phyloP scores from a whole-genome alignment of 2,888 invertebrate species.

The Plagodis pulveraria region DNA sequence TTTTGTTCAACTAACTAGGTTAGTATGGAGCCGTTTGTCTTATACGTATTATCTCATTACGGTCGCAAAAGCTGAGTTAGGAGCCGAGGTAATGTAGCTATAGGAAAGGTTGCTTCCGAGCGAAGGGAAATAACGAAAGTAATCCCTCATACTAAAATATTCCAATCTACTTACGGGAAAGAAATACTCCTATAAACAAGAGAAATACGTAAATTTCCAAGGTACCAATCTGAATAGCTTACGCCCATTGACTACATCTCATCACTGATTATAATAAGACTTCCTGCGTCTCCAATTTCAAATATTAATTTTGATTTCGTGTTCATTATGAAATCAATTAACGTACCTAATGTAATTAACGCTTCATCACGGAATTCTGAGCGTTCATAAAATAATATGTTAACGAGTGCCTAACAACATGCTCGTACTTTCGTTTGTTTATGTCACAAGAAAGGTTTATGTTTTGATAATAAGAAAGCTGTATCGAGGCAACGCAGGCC shows the following conservation, averaged over 20 bases:
- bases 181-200: neutral
- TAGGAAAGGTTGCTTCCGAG: slow-evolving; percentile 32
- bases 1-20: slow-evolving; percentile 52
- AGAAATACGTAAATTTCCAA: too few relatives aligned
- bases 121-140: slow-evolving; percentile 14
- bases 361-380: slow-evolving; percentile 11
- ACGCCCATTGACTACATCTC: slow-evolving; percentile 17
- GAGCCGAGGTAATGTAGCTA: slow-evolving; percentile 46
- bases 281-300: slow-evolving; percentile 7
- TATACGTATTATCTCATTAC: slow-evolving; percentile 62
- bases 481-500: slow-evolving; percentile 52
- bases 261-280: slow-evolving; percentile 8
- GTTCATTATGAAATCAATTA: slow-evolving; percentile 3
- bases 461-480: slow-evolving; percentile 50
- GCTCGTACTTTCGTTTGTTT: slow-evolving; percentile 34
- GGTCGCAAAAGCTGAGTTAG: slow-evolving; percentile 43
- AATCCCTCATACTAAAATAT: slow-evolving; percentile 20
- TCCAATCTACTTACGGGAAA: neutral
- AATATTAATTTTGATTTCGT: slow-evolving; percentile 5
- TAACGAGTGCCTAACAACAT: slow-evolving; percentile 3
- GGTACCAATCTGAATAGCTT: neutral
- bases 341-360: slow-evolving; percentile 8
- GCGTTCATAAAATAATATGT: slow-evolving; percentile 20
- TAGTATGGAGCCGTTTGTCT: slow-evolving; percentile 41
- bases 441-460: slow-evolving; percentile 37